phyloP scores from a whole-genome alignment of 2,888 invertebrate genomes.

The Melolontha melolontha region DNA sequence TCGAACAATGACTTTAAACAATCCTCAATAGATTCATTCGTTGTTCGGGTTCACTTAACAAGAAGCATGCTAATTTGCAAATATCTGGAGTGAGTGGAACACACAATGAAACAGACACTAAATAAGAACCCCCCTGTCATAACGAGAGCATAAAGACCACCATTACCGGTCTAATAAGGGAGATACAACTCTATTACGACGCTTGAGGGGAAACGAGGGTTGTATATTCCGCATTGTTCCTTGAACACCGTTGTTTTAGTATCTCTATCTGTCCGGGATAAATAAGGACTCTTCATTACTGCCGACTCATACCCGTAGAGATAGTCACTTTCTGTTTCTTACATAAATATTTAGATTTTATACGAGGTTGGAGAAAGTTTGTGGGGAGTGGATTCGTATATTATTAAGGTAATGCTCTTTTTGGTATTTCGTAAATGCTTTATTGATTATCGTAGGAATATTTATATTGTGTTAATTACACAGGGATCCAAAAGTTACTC shows the following conservation, averaged over 20 bases:
- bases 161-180: constrained; percentile 62
- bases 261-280: constrained; percentile 55
- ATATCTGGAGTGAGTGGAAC: constrained; percentile 53
- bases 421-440: too few species aligned
- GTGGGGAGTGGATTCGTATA: too few species aligned
- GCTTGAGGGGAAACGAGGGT: constrained; percentile 53
- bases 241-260: constrained; percentile 33
- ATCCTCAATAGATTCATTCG: constrained; percentile 41
- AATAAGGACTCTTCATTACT: constrained; percentile 57
- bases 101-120: constrained; percentile 61
- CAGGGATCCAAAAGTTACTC: too few species aligned
- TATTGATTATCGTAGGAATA: too few species aligned
- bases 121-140: constrained; percentile 59
- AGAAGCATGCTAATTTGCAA: constrained; percentile 58
- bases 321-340: constrained; percentile 33
- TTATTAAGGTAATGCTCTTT: too few species aligned
- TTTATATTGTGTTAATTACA: too few species aligned
- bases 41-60: constrained; percentile 40
- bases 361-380: neutral
- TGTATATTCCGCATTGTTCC: constrained; percentile 36
- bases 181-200: constrained; percentile 60
- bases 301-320: constrained; percentile 11
- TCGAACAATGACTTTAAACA: constrained; percentile 38
- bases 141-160: constrained; percentile 61
- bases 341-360: constrained; percentile 1